These are phyloP conservation scores for Eulithis testata DNA, from an alignment of 2,888 invertebrate genomes.

Conservation along the genomic window DNA sequence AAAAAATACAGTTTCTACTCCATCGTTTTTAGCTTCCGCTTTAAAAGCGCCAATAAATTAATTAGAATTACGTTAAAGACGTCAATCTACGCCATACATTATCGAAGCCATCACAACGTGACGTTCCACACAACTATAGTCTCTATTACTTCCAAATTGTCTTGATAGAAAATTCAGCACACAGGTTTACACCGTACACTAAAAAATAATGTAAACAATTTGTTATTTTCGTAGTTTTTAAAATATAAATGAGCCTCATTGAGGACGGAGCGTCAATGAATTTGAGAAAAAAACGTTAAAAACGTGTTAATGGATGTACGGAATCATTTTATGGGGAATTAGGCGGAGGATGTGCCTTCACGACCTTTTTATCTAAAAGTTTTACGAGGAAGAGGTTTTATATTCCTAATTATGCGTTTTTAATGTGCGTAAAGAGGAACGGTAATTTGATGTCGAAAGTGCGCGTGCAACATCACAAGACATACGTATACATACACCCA, in stretches of 20 bases:
- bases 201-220: conserved; percentile 76
- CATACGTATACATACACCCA: conserved; percentile 4
- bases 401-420: conserved; percentile 79
- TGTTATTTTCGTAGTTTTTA: conserved; percentile 74
- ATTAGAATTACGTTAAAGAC: conserved; percentile 77
- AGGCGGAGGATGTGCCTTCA: conserved; percentile 75
- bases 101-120: conserved; percentile 48
- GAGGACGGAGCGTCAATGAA: conserved; percentile 80
- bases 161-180: conserved; percentile 77
- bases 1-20: conserved; percentile 48
- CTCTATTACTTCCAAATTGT: conserved; percentile 59
- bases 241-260: conserved; percentile 76
- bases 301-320: conserved; percentile 76
- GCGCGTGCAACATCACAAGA: conserved; percentile 33
- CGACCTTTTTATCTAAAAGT: conserved; percentile 76
- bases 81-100: conserved; percentile 70
- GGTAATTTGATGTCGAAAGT: conserved; percentile 63
- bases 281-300: conserved; percentile 67
- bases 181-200: conserved; percentile 70
- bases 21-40: conserved; percentile 63
- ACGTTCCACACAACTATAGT: conserved; percentile 56
- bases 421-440: conserved; percentile 61
- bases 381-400: conserved; percentile 79
- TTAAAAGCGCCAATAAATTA: conserved; percentile 80
- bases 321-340: conserved; percentile 74